Base-by-base conservation (phyloP, 2,888 invertebrate genomes). In the Synanthedon vespiformis region DNA sequence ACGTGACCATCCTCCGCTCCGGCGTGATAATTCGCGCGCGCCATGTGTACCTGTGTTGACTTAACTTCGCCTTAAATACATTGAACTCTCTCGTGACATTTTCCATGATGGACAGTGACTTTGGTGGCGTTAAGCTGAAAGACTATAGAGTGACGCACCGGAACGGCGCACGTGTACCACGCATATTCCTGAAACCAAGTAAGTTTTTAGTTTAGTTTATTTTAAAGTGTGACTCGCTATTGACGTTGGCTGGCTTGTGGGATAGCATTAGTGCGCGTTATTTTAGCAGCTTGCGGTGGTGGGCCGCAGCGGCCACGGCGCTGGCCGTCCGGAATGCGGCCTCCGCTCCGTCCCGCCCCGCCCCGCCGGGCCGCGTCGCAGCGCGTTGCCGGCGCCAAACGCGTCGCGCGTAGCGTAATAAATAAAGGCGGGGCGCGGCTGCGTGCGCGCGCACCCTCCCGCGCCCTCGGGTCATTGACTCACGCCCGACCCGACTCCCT, bases 341-440 rank as follows among this genome's bases (percentile, higher is more conserved):
- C 81, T 82, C 80, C 77, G 77, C 81, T 79, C 81, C 64, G 67
- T 34, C 34, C 34, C 34, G 34, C 34, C 10, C 34, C 34, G 10
- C 6, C 10, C 34, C 34, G 34, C 34, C 34, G 54, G 55, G 51
- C 34, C 34, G 34, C 34, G 34, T 34, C 34, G 34, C 70, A 72
- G 75, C 76, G 70, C 71, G 74, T 68, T 72, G 79, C 62, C 55
- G 58, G 65, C 62, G 64, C 65, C 68, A 67, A 65, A 60, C 62
- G 75, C 74, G 70, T 77, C 78, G 81, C 83, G 77, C 83, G 84
- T 82, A 83, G 78, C 81, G 85, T 86, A 86, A 85, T 85, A 85
- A 86, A 85, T 85, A 86, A 86, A 86, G 84, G 85, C 84, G 84
- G 86, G 84, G 86, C 84, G 81, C 82, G 80, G 81, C 77, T 82